phyloP scores from a whole-genome alignment of 1,140 invertebrate species.

The Drosophila ercepeae region DNA sequence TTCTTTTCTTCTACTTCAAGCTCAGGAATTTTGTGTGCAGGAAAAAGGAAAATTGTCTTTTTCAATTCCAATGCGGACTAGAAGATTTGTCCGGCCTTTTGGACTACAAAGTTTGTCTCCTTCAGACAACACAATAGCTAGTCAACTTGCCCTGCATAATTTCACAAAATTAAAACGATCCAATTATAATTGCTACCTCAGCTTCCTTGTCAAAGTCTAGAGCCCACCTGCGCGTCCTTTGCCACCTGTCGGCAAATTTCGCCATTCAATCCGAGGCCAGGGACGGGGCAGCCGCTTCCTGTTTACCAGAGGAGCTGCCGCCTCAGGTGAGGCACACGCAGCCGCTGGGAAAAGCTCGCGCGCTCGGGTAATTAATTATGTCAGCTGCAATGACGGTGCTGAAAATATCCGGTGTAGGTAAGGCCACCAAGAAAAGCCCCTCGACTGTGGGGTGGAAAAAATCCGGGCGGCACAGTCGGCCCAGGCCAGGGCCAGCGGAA shows the following conservation, averaged over 20 bases:
- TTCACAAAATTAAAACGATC: conserved; percentile 74
- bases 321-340: conserved; percentile 53
- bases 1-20: neutral
- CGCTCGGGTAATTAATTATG: conserved; percentile 77
- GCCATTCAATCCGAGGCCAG: conserved; percentile 13
- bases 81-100: neutral
- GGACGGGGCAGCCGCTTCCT: conserved; percentile 48
- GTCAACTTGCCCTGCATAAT: conserved; percentile 41
- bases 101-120: conserved; percentile 9
- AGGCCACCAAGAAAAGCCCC: neutral
- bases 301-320: conserved; percentile 29
- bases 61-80: neutral
- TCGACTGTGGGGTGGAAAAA: neutral
- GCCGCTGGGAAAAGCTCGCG: conserved; percentile 52
- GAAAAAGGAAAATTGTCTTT: neutral
- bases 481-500: conserved; percentile 53
- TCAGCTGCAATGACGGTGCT: conserved; percentile 72
- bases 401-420: conserved; percentile 63
- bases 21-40: neutral
- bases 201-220: conserved; percentile 9
- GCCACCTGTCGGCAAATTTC: conserved; percentile 60
- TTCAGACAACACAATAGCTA: conserved; percentile 1
- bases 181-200: conserved; percentile 70
- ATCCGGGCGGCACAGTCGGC: conserved; percentile 30
- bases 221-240: conserved; percentile 1